phyloP scores from a whole-genome alignment of 2,113 vertebrate genomes.

The Coptodon rendalli region DNA sequence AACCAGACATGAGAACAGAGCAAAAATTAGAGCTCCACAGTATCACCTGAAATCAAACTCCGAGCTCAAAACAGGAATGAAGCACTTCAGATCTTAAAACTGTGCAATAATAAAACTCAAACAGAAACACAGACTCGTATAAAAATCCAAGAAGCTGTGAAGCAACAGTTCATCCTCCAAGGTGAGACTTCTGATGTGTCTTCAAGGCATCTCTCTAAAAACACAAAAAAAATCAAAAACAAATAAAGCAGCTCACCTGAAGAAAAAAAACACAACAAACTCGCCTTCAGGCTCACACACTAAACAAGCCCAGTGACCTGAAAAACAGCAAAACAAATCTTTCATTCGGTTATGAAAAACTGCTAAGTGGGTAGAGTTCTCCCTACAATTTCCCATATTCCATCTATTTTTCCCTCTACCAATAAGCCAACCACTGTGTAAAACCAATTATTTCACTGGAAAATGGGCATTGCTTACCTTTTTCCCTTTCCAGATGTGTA shows the following conservation, averaged over 20 bases:
- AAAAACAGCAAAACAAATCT: neutral
- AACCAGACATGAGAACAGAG: neutral
- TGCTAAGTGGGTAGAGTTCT: neutral
- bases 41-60: neutral
- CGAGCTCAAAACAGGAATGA: neutral
- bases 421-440: neutral
- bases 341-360: neutral
- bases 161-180: neutral
- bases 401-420: neutral
- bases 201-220: neutral
- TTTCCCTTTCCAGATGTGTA: neutral
- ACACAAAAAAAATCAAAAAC: neutral
- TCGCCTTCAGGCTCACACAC: neutral
- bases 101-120: neutral
- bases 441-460: constrained; percentile 3
- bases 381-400: neutral
- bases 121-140: neutral
- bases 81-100: neutral
- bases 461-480: neutral
- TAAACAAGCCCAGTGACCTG: neutral
- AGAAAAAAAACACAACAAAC: neutral
- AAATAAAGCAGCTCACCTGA: neutral
- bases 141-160: neutral
- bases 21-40: neutral
- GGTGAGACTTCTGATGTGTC: neutral